Evolutionary conservation across 2,113 vertebrate genomes (phyloP).

Genomic region (Pseudonaja textilis): DNA sequence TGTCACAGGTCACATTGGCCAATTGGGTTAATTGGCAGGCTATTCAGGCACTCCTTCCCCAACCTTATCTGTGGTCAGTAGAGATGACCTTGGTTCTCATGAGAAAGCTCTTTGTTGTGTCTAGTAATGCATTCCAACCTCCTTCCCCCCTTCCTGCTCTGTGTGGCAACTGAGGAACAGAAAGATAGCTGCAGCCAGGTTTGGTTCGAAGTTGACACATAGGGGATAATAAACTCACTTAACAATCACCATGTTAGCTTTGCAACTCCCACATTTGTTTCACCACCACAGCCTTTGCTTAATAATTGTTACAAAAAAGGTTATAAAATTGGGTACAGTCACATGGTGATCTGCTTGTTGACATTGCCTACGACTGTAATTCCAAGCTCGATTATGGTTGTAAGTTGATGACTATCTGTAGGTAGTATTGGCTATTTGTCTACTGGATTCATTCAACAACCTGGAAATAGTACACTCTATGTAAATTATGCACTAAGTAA

Average conservation of each 20-base stretch:
- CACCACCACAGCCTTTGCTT: neutral
- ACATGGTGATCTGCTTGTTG: neutral
- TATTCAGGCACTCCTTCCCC: too few relatives aligned
- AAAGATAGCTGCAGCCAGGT: too few relatives aligned
- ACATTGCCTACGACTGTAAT: neutral
- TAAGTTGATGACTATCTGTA: neutral
- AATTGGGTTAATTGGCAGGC: too few relatives aligned
- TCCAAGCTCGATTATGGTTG: neutral
- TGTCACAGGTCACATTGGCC: too few relatives aligned
- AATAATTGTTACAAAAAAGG: neutral
- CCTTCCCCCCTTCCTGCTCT: too few relatives aligned
- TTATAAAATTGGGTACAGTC: neutral
- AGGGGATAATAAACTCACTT: neutral
- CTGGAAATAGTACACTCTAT: neutral
- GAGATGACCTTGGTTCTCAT: too few relatives aligned
- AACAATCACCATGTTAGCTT: neutral
- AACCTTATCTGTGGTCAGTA: too few relatives aligned
- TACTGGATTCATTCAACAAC: neutral
- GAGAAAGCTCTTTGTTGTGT: too few relatives aligned
- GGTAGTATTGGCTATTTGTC: neutral
- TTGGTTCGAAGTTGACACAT: neutral
- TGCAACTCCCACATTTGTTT: neutral
- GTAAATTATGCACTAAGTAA: neutral
- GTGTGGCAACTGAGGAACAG: too few relatives aligned
- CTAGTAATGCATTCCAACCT: too few relatives aligned